Conservation (phyloP, 2,113 vertebrate species). For the Harpagus bidentatus region DNA sequence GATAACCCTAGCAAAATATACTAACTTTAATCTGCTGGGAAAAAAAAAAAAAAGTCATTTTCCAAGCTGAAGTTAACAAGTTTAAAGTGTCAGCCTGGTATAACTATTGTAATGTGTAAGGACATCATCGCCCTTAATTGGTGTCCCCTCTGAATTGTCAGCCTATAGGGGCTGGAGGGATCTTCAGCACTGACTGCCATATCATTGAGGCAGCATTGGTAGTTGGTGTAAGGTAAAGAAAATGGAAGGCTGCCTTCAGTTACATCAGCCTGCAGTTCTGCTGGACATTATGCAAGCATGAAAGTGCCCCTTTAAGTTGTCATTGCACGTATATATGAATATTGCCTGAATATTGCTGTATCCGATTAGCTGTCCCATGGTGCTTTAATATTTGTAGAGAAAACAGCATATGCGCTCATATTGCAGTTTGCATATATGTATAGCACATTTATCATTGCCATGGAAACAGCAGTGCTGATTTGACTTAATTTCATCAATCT, state of each 20-base stretch:
- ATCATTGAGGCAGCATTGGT: not conserved
- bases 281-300: not conserved
- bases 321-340: rapidly evolving
- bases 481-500: not conserved
- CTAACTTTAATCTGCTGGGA: not conserved
- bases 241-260: not conserved
- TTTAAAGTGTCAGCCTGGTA: not conserved
- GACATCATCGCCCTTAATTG: not conserved
- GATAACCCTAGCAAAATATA: not conserved
- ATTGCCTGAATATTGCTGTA: not conserved
- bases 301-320: not conserved
- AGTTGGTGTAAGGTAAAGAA: not conserved
- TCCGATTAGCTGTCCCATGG: not conserved
- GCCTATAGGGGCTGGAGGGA: not conserved
- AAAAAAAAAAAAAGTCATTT: not conserved
- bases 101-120: not conserved
- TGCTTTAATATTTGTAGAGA: not conserved
- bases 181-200: not conserved
- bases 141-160: not conserved
- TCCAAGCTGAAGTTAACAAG: not conserved
- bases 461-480: not conserved
- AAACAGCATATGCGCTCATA: not conserved
- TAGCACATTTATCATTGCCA: not conserved
- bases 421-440: not conserved
- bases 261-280: not conserved